These are phyloP conservation scores for Archips crataeganus DNA, from an alignment of 2,888 invertebrate species.

Conservation along the genomic window DNA sequence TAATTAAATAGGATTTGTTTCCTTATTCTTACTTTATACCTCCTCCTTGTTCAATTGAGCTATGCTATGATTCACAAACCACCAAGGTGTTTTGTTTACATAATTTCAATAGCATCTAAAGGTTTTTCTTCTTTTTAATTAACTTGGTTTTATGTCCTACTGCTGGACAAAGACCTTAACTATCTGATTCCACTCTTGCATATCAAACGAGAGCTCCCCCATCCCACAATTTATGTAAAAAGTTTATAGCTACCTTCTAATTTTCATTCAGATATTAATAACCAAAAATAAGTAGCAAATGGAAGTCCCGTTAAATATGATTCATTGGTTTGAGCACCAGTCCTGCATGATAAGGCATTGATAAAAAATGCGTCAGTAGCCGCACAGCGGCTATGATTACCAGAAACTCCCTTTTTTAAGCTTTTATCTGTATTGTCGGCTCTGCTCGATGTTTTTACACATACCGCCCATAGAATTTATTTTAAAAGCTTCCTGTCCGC, in stretches of 20 bases:
- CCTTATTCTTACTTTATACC: background rate
- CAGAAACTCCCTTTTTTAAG: background rate
- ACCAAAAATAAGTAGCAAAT: background rate
- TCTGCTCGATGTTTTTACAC: background rate
- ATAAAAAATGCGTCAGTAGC: slow-evolving; percentile 6
- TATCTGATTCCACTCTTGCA: too few relatives aligned
- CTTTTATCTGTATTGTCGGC: background rate
- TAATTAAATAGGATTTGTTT: background rate
- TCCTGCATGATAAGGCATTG: slow-evolving; percentile 8
- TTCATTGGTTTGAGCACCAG: background rate
- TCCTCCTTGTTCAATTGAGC: background rate
- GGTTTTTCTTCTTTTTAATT: too few relatives aligned
- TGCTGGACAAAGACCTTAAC: too few relatives aligned
- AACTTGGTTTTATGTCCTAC: too few relatives aligned
- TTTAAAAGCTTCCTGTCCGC: background rate
- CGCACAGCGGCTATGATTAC: background rate
- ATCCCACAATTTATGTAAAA: too few relatives aligned
- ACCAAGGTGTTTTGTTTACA: too few relatives aligned
- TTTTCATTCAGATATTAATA: background rate
- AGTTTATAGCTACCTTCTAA: too few relatives aligned
- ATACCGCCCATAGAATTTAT: background rate
- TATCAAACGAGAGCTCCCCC: too few relatives aligned
- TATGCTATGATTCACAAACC: too few relatives aligned
- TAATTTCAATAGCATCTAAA: too few relatives aligned
- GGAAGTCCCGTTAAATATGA: slow-evolving; percentile 3